phyloP scores from a whole-genome alignment of 1,140 invertebrate species.

The Drosophila setifemur region DNA sequence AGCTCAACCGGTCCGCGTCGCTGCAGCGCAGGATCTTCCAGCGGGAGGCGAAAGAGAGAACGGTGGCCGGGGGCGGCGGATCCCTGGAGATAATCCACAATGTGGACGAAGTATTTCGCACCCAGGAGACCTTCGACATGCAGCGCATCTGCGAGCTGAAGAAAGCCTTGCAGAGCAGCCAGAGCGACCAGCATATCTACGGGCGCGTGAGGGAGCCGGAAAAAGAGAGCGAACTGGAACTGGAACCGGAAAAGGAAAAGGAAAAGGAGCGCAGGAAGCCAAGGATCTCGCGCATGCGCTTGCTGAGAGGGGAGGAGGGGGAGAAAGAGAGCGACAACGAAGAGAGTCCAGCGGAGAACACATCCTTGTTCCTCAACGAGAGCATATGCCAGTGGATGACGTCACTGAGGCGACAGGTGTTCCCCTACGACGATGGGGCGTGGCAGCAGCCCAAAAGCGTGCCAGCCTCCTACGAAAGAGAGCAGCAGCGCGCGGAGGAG shows the following conservation, averaged over 20 bases:
- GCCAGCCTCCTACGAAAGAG: constrained; percentile 50
- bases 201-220: constrained; percentile 40
- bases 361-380: constrained; percentile 64
- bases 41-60: background rate
- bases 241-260: background rate
- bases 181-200: constrained; percentile 78
- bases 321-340: constrained; percentile 2
- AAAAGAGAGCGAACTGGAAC: background rate
- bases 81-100: constrained; percentile 77
- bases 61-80: constrained; percentile 8
- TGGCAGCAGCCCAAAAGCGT: constrained; percentile 73
- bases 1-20: constrained; percentile 61
- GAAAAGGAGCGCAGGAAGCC: constrained; percentile 31
- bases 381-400: constrained; percentile 78
- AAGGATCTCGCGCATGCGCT: constrained; percentile 54
- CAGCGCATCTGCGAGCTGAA: constrained; percentile 73
- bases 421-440: constrained; percentile 51
- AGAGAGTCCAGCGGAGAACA: background rate
- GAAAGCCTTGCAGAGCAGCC: constrained; percentile 52
- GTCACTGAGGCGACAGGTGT: constrained; percentile 58
- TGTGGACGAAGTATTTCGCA: constrained; percentile 74
- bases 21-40: constrained; percentile 48
- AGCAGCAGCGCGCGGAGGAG: background rate
- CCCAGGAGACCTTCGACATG: constrained; percentile 74
- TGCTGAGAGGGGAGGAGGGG: constrained; percentile 16